These are phyloP conservation scores for Heteractis magnifica DNA, from an alignment of 92 coral and sea anemone genomes.

Conservation along the genomic window DNA sequence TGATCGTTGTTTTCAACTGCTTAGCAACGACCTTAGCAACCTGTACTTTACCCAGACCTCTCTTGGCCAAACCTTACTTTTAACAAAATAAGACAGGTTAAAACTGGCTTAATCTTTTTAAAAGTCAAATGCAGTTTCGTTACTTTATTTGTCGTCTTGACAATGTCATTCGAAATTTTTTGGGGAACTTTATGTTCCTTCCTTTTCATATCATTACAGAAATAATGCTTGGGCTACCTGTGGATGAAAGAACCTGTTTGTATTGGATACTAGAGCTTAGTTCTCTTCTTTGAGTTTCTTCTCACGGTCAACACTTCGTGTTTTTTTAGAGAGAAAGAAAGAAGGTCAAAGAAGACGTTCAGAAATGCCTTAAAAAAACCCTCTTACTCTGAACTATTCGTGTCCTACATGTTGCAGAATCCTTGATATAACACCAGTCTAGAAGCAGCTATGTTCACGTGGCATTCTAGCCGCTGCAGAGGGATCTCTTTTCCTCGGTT, in stretches of 20 bases:
- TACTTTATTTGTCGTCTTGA: no score
- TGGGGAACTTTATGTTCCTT: no score
- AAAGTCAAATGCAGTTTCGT: no score
- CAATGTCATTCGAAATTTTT: no score
- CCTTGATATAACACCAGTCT: neutral
- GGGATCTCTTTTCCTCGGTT: neutral
- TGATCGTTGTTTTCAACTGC: conserved; percentile 25
- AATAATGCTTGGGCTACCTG: no score
- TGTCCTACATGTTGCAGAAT: neutral
- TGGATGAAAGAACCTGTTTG: neutral
- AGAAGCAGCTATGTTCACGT: neutral
- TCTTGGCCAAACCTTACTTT: neutral
- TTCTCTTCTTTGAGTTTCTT: neutral
- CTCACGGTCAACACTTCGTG: neutral
- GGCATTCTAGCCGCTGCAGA: neutral
- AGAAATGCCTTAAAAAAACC: neutral
- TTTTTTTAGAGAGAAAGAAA: neutral
- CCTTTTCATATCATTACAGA: no score
- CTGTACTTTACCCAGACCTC: neutral
- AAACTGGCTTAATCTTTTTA: no score
- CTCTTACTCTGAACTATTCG: neutral
- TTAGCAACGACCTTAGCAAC: conserved; percentile 46
- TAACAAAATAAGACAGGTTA: no score
- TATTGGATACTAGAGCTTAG: neutral
- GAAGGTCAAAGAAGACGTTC: neutral